Evolutionary conservation across 2,888 invertebrate genomes (phyloP).

Genomic region (Drosophila neonasuta): DNA sequence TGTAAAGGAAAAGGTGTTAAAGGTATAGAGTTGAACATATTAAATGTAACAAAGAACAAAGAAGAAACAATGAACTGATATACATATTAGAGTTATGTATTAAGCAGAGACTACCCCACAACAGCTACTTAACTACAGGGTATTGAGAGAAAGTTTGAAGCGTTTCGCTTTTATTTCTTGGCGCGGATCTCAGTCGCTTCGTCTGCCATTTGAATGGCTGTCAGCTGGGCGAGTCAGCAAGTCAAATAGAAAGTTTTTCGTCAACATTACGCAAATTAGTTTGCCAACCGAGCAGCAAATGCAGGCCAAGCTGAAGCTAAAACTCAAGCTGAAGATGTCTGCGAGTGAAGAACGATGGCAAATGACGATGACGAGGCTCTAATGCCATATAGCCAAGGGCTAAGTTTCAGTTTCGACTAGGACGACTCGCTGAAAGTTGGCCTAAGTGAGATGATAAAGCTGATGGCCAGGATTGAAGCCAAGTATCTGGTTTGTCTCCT

Average conservation of each 20-base stretch:
- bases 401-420: constrained; percentile 28
- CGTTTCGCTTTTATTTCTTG: constrained; percentile 44
- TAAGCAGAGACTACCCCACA: no score
- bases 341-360: neutral
- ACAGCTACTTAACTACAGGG: constrained; percentile 30
- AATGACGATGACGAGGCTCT: constrained; percentile 30
- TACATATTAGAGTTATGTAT: no score
- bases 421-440: constrained; percentile 13
- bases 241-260: constrained; percentile 58
- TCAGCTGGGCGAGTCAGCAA: constrained; percentile 48
- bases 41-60: no score
- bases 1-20: neutral
- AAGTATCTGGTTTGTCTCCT: constrained; percentile 4
- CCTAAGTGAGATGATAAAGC: constrained; percentile 16
- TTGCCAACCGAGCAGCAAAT: constrained; percentile 65
- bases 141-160: constrained; percentile 55
- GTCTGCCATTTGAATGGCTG: constrained; percentile 16
- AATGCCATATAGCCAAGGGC: constrained; percentile 58
- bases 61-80: no score
- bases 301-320: constrained; percentile 42
- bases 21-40: neutral
- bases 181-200: constrained; percentile 5
- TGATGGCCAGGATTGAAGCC: constrained; percentile 23
- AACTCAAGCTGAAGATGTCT: constrained; percentile 9
- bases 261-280: constrained; percentile 78